phyloP scores from a whole-genome alignment of 2,113 vertebrate genomes.

The Silurus asotus region DNA sequence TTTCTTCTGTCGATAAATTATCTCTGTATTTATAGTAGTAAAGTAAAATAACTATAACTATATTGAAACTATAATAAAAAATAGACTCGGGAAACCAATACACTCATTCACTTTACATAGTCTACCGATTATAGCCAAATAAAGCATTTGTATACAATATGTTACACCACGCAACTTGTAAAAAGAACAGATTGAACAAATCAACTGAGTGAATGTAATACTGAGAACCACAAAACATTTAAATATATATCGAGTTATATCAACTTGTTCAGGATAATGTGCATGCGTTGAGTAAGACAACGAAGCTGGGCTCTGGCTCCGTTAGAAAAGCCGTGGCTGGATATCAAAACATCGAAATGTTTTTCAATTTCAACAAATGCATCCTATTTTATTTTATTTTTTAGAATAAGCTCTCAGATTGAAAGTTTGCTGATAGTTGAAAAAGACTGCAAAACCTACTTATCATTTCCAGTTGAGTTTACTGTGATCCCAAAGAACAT shows the following conservation, averaged over 20 bases:
- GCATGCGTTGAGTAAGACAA: conserved; percentile 78
- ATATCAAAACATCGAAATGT: conserved; percentile 37
- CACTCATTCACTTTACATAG: conserved; percentile 61
- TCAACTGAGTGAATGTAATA: conserved; percentile 58
- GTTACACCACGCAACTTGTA: conserved; percentile 51
- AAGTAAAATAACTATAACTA: conserved; percentile 54
- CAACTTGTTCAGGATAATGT: conserved; percentile 73
- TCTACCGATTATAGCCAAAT: conserved; percentile 64
- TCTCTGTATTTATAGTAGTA: conserved; percentile 49
- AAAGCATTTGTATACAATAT: conserved; percentile 62
- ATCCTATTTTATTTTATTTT: background rate
- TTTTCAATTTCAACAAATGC: background rate
- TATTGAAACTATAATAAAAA: conserved; percentile 63
- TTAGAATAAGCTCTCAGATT: background rate
- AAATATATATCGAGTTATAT: conserved; percentile 72
- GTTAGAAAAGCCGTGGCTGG: conserved; percentile 58
- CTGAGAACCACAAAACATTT: conserved; percentile 72
- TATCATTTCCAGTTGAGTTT: background rate
- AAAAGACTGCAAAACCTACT: background rate
- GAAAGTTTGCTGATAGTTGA: background rate
- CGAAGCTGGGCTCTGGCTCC: conserved; percentile 68
- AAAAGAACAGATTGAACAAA: conserved; percentile 53
- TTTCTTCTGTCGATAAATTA: conserved; percentile 58
- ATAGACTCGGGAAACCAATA: conserved; percentile 64
- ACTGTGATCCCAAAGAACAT: background rate